Percentiles rank a stretch among this genome's conserved stretches.
phyloP scores from a whole-genome alignment of 37 sponge, comb jelly and placozoan genomes.

The Haliclona indistincta region DNA sequence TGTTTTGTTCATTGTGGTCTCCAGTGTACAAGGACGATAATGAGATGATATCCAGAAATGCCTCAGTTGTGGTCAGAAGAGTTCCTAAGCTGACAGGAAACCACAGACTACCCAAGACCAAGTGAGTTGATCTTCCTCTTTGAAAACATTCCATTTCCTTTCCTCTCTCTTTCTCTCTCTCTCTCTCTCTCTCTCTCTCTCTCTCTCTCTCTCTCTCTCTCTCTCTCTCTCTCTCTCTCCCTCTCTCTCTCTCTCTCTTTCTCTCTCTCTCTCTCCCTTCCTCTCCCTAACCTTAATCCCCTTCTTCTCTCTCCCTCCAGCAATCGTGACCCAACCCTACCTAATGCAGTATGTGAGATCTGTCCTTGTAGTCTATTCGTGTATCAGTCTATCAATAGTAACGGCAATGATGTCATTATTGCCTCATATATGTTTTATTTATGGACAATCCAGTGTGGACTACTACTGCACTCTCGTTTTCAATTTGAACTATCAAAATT shows the following conservation, averaged over 20 bases:
- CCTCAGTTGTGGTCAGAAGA: conserved; percentile 69
- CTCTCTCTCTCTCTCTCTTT: too few relatives aligned
- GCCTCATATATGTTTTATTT: not conserved
- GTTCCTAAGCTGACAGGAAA: conserved; percentile 49
- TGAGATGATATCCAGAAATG: conserved; percentile 81
- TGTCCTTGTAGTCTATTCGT: conserved; percentile 1
- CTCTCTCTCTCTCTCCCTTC: too few relatives aligned
- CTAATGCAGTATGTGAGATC: conserved; percentile 61
- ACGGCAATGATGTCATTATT: not conserved
- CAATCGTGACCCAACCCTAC: conserved; percentile 34
- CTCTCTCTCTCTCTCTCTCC: not conserved
- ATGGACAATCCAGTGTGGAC: not conserved
- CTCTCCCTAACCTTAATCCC: not conserved
- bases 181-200: too few relatives aligned
- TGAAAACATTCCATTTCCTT: not conserved
- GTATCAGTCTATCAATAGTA: not conserved
- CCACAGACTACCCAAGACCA: conserved; percentile 38
- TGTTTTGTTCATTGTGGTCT: not conserved
- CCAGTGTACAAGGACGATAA: conserved; percentile 72
- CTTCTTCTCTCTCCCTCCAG: conserved; percentile 10
- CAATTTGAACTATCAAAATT: not conserved
- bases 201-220: not conserved
- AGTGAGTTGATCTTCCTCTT: conserved; percentile 27
- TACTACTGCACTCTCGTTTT: conserved; percentile 3
- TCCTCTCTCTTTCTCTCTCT: not conserved